A percentile compares a stretch with the other conserved stretches of the same genome.
phyloP scores from a whole-genome alignment of 53 echinoderm and acorn worm species.

The Patiria pectinifera region DNA sequence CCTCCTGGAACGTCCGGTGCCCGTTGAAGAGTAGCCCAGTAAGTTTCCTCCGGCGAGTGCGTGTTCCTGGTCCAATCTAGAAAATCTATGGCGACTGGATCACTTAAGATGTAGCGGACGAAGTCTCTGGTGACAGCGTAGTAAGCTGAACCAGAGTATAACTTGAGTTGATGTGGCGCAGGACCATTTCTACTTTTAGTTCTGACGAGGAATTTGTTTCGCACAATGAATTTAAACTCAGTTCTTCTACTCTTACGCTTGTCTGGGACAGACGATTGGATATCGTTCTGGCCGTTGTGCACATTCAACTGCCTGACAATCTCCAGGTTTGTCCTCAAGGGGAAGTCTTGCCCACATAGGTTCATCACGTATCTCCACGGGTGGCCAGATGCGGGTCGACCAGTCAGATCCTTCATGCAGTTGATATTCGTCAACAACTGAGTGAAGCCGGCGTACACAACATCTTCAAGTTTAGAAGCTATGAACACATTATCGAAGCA shows the following conservation, averaged over 20 bases:
- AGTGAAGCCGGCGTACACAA: constrained; percentile 58
- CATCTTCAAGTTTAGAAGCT: constrained; percentile 66
- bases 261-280: constrained; percentile 66
- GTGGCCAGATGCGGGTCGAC: constrained; percentile 9
- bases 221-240: constrained; percentile 27
- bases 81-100: constrained; percentile 71
- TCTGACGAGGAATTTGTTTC: constrained; percentile 29
- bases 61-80: constrained; percentile 85
- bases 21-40: constrained; percentile 85
- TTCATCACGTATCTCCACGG: constrained; percentile 88
- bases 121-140: constrained; percentile 78
- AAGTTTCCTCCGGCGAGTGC: constrained; percentile 89
- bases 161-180: constrained; percentile 63
- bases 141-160: constrained; percentile 86
- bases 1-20: constrained; percentile 81
- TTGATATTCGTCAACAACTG: constrained; percentile 72
- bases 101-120: constrained; percentile 76
- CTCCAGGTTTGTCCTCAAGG: constrained; percentile 83
- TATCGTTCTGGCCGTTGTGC: constrained; percentile 81
- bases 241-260: constrained; percentile 53
- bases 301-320: constrained; percentile 82
- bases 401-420: constrained; percentile 74
- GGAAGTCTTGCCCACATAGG: constrained; percentile 92
- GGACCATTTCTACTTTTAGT: constrained; percentile 38
- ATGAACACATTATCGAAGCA: constrained; percentile 86